Evolutionary conservation across 2,888 invertebrate species (phyloP).

Genomic region (Heteromyza rotundicornis): DNA sequence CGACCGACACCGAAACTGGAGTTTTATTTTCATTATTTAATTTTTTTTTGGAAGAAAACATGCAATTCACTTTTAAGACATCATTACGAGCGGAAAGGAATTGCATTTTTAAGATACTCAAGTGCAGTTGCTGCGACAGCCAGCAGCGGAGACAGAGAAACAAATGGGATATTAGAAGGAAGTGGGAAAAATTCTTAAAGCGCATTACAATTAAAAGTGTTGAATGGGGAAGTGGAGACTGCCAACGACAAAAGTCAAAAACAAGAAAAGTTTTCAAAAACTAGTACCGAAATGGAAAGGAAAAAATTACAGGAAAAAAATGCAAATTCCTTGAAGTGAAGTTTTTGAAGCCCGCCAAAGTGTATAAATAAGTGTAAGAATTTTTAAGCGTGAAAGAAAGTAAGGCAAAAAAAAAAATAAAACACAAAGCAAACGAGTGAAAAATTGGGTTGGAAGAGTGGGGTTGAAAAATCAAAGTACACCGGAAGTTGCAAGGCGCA

Average conservation of each 20-base stretch:
- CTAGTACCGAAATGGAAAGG: no score
- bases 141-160: background rate
- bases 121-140: background rate
- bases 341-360: constrained; percentile 6
- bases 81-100: constrained; percentile 11
- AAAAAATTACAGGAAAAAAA: no score
- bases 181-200: background rate
- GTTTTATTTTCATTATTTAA: no score
- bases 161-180: constrained; percentile 1
- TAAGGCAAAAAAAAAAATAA: background rate
- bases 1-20: no score
- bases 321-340: constrained; percentile 4
- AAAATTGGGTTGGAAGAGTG: background rate
- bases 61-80: constrained; percentile 14
- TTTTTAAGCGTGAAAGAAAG: background rate
- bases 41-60: no score
- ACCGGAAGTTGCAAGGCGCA: no score
- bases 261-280: background rate
- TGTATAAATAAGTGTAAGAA: background rate
- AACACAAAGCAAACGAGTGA: background rate
- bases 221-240: background rate
- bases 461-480: no score
- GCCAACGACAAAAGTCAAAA: constrained; percentile 7
- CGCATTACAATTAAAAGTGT: constrained; percentile 13
- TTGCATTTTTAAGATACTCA: background rate